Evolutionary conservation across 2,113 vertebrate genomes (phyloP).

Genomic region (Carassius carassius): DNA sequence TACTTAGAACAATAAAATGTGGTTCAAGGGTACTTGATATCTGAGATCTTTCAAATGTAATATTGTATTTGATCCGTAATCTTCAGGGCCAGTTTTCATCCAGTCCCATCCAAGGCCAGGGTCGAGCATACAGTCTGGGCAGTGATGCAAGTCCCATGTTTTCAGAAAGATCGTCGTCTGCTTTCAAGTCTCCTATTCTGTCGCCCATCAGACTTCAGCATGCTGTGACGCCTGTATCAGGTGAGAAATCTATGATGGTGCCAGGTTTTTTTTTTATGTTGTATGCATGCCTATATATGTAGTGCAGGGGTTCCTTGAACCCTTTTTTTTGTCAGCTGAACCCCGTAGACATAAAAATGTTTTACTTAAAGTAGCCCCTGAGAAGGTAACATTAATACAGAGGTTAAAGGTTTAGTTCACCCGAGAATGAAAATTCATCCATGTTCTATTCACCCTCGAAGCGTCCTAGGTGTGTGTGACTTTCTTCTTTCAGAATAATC

Average conservation of each 20-base stretch:
- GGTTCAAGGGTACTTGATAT: neutral
- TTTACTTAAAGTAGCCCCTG: neutral
- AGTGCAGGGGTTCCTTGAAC: neutral
- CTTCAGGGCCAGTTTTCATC: constrained; percentile 93
- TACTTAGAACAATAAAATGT: neutral
- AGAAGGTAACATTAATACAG: neutral
- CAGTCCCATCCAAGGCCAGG: constrained; percentile 87
- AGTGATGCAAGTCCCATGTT: constrained; percentile 83
- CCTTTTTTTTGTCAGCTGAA: neutral
- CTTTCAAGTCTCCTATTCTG: constrained; percentile 79
- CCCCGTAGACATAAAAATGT: no score
- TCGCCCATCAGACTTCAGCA: constrained; percentile 84
- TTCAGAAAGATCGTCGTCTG: constrained; percentile 76
- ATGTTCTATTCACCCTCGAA: no score
- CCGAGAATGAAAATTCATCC: no score
- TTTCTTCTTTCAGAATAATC: no score
- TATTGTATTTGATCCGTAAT: neutral
- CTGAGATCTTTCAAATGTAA: neutral
- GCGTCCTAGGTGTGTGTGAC: no score
- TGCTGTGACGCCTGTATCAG: constrained; percentile 81
- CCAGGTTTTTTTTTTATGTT: neutral
- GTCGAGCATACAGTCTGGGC: constrained; percentile 86
- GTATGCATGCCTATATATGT: neutral
- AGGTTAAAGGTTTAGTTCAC: no score
- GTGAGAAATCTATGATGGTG: constrained; percentile 64